Base-by-base conservation (phyloP, 30 jellyfish, hydroid and myxozoan species). In the Cassiopea xamachana region DNA sequence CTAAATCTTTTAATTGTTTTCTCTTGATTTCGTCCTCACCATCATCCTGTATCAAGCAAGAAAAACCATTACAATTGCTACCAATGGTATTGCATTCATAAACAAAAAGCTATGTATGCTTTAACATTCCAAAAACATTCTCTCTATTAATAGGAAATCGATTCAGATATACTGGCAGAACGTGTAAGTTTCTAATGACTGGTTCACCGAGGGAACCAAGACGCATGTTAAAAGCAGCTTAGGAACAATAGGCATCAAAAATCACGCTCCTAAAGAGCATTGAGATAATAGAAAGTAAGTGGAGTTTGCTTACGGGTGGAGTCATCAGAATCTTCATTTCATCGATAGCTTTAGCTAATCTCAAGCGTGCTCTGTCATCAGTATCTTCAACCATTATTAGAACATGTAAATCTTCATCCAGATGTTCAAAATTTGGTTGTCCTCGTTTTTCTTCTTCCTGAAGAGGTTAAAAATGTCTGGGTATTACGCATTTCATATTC, bases 361-460 rank as follows among this genome's bases (percentile, higher is more conserved):
- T 90, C 67, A 85, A 70, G 77, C 98, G 77, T 44, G 99, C 99
- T 50, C 99, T 74, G 51, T 96, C 99, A 60, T 96, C 99, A 19
- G 99, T 93, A 79, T 96, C 99, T 86, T 96, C 99, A 19, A 96
- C 99, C 98, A 96, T 93, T 14, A 96, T 75, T 59, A 96, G 51
- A 43, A 96, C 99, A 90, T 96, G 99, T 48, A 96, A 78, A 64
- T 96, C 99, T 79, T 96, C 99, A 45, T 96, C 99, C 27, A 96
- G 75, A 80, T 96, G 99, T 51, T 96, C 99, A 78, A 84, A 96
- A 85, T 96, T 96, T 27, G 99, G 99, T 83, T 89, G 98, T 50
- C 99, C 99, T 19, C 99, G 91, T 84, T 92, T 96, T 77, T 96
- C 99, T 50, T 96, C 99, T 88, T 96, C 99, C 98, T 92, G 17